Evolutionary conservation across 2,113 vertebrate species (phyloP).

Genomic region (Fukomys damarensis): DNA sequence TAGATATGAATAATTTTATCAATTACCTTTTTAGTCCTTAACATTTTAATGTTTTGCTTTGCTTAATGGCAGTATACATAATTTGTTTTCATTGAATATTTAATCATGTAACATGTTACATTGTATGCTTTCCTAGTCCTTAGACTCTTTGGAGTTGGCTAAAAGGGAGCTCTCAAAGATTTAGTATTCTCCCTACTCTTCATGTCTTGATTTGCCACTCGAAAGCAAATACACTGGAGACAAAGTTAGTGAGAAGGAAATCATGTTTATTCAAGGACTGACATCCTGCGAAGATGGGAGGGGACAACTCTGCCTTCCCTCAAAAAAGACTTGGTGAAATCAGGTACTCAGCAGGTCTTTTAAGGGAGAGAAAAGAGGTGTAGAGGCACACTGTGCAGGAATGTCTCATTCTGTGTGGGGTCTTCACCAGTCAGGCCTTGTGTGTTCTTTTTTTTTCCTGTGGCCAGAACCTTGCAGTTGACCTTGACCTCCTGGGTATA

Average conservation of each 20-base stretch:
- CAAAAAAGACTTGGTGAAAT: background rate
- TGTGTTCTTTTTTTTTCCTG: background rate
- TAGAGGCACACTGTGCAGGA: background rate
- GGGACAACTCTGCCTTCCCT: background rate
- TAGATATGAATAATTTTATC: slow-evolving; percentile 11
- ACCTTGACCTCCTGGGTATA: background rate
- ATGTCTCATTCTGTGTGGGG: background rate
- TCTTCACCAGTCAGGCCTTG: background rate
- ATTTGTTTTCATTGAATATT: background rate
- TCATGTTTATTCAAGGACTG: background rate
- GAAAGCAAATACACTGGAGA: background rate
- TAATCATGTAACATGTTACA: background rate
- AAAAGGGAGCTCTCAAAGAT: background rate
- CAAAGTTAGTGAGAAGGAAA: background rate
- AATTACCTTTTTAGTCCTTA: background rate
- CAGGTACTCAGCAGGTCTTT: background rate
- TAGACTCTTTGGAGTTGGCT: background rate
- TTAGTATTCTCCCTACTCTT: background rate
- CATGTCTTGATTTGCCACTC: background rate
- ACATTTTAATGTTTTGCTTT: background rate
- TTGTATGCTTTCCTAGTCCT: background rate
- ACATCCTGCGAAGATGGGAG: background rate
- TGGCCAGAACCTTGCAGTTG: background rate
- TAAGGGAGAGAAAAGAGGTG: background rate
- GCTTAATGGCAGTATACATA: background rate